Evolutionary conservation across 2,113 vertebrate genomes (phyloP).

Genomic region (Chlorodrepanis virens): DNA sequence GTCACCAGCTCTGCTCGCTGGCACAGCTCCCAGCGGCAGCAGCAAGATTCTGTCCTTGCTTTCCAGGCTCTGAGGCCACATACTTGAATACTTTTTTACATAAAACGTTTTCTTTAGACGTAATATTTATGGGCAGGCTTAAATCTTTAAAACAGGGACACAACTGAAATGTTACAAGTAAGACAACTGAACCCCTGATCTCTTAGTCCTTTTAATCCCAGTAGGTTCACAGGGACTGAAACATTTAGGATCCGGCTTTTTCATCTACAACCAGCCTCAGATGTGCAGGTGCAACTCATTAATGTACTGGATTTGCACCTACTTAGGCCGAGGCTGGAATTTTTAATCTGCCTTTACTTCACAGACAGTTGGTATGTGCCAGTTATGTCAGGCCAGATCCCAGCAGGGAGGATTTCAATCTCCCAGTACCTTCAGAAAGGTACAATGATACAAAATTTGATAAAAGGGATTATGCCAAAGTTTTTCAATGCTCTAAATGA

Average conservation of each 20-base stretch:
- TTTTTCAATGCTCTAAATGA: neutral
- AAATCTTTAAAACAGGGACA: neutral
- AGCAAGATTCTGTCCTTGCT: neutral
- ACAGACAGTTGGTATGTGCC: neutral
- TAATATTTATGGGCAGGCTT: neutral
- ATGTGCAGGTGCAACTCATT: slow-evolving; percentile 35
- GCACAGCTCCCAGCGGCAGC: neutral
- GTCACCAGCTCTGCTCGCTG: neutral
- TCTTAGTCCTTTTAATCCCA: neutral
- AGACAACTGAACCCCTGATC: neutral
- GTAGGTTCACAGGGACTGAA: neutral
- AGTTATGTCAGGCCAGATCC: neutral
- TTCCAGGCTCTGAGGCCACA: neutral
- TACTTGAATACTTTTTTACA: neutral
- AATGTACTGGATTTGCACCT: slow-evolving; percentile 11
- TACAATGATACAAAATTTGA: neutral
- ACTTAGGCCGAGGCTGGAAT: neutral
- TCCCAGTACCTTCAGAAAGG: neutral
- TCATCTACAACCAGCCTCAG: neutral
- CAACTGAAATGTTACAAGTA: neutral
- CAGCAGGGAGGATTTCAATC: neutral
- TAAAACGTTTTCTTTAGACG: neutral
- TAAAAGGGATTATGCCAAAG: neutral
- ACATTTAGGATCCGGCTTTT: neutral
- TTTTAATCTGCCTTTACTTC: neutral